Base-by-base conservation (phyloP, 2,113 vertebrate species). In the Oncorhynchus nerka region DNA sequence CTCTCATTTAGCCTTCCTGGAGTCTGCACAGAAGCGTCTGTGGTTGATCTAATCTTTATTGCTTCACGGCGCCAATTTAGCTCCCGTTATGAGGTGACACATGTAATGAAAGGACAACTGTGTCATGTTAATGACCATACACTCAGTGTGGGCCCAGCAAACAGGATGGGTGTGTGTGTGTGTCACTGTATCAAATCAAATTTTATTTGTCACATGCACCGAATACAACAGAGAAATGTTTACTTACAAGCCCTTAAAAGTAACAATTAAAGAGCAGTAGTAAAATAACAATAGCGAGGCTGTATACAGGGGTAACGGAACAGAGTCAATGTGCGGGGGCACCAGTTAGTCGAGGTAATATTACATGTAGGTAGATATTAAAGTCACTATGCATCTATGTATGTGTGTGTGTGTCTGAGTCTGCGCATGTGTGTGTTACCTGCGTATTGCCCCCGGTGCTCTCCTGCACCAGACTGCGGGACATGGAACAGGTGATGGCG, bases 381-480 rank as follows among this genome's bases (percentile, higher is more conserved):
- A 39, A 39, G 39, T 39, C 8, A 39, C 39, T 39, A 39, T 39
- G 39, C 39, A 39, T 74, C 70, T n/a, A 34, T 32, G 49, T 49
- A 20, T 13, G 73, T 69, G 39, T 19, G 4, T 62, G 95, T 32
- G 22, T 69, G 39, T 19, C 3, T 62, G 95, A 5, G 22, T 95
- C 68, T 89, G 39, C 11, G 39, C 59, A 3, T 61, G 19, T 11
- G 49, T 64, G 22, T 9, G 73, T 69, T 77, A 99, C 97, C 96
- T 99, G 96, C 3, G 97, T 98, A 76, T 94, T 97, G 22, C 98
- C 97, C 51, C 98, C 97, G 0, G 97, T 98, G 89, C 98, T 96
- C 84, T 99, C 98, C 91, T 99, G 98, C 61, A 99, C 97, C 76
- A 99, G 93, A 72, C 96, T 99, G 78, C 97, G 95, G 4, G 98